These are phyloP conservation scores for Bellardia bayeri DNA, from an alignment of 2,888 invertebrate species.

Conservation along the genomic window DNA sequence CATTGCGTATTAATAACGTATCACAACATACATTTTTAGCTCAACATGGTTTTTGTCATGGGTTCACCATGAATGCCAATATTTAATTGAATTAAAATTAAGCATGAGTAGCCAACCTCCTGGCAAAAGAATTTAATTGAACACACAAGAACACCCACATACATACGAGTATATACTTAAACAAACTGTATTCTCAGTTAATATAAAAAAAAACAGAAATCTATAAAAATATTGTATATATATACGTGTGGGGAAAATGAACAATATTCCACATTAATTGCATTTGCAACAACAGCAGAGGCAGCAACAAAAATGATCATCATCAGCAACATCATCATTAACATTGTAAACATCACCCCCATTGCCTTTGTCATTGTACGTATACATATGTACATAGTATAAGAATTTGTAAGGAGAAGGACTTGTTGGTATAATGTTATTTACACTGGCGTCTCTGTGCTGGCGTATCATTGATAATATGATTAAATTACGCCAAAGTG, in stretches of 20 bases:
- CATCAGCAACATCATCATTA: not conserved
- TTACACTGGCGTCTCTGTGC: constrained; percentile 61
- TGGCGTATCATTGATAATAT: constrained; percentile 69
- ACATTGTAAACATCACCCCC: constrained; percentile 27
- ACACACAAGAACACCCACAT: constrained; percentile 34
- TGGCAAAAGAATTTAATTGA: constrained; percentile 46
- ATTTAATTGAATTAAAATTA: constrained; percentile 72
- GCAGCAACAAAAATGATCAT: not conserved
- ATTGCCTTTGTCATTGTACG: constrained; percentile 4
- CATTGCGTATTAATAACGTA: constrained; percentile 53
- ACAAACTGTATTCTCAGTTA: constrained; percentile 57
- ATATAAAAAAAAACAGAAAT: constrained; percentile 32
- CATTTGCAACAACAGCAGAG: constrained; percentile 52
- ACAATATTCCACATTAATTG: constrained; percentile 64
- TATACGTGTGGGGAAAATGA: constrained; percentile 27
- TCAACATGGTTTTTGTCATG: constrained; percentile 48
- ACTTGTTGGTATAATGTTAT: constrained; percentile 46
- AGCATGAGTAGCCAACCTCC: constrained; percentile 50
- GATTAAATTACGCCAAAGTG: constrained; percentile 74
- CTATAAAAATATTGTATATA: not conserved
- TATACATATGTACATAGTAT: not conserved
- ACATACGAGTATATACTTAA: not conserved
- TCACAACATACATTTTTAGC: constrained; percentile 33
- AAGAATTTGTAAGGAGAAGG: constrained; percentile 1
- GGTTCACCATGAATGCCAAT: constrained; percentile 65